phyloP scores from a whole-genome alignment of 2,113 vertebrate species.

The Tringa solitaria region DNA sequence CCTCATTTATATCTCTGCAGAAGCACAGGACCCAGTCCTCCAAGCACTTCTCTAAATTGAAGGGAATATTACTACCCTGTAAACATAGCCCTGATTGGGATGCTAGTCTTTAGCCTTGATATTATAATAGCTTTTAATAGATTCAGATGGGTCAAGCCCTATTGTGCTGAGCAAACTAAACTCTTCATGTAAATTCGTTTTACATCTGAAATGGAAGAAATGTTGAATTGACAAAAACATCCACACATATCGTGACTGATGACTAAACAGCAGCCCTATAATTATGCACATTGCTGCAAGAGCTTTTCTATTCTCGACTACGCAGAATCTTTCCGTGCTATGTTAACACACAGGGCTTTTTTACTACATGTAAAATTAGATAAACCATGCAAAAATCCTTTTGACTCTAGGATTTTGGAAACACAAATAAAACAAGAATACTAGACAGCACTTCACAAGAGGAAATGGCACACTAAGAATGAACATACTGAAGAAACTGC shows the following conservation, averaged over 20 bases:
- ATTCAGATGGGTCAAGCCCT: background rate
- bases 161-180: background rate
- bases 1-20: background rate
- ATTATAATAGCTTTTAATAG: background rate
- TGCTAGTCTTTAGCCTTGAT: background rate
- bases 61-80: background rate
- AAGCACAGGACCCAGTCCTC: background rate
- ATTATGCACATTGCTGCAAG: conserved; percentile 19
- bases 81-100: background rate
- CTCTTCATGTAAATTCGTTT: background rate
- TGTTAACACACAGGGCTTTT: background rate
- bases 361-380: background rate
- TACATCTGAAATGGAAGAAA: background rate
- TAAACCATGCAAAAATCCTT: background rate
- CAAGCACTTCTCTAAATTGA: background rate
- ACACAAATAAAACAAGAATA: background rate
- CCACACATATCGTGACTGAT: background rate
- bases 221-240: background rate
- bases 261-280: conserved; percentile 40
- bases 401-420: background rate
- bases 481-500: background rate
- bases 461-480: background rate
- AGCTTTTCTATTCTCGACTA: background rate
- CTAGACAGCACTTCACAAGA: background rate
- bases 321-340: background rate